These are phyloP conservation scores for Aphis gossypii DNA, from an alignment of 1,140 invertebrate species.

Conservation along the genomic window DNA sequence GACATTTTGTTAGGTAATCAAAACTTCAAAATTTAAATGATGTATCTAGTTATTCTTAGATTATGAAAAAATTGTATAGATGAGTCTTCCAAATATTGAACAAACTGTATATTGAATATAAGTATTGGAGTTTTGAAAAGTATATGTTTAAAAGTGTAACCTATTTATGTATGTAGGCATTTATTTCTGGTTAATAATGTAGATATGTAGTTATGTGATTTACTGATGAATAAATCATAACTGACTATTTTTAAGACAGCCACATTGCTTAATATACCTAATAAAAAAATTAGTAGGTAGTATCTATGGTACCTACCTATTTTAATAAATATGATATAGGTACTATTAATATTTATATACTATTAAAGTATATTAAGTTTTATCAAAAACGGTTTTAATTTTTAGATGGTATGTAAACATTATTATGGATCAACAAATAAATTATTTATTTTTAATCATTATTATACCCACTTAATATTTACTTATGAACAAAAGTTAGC, in stretches of 20 bases:
- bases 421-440: neutral
- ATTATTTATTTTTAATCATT: neutral
- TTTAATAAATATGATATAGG: neutral
- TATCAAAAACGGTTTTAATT: neutral
- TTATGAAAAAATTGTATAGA: neutral
- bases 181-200: neutral
- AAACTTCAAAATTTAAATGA: constrained; percentile 8
- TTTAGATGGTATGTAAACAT: neutral
- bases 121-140: neutral
- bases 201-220: neutral
- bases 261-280: neutral
- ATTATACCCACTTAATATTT: neutral
- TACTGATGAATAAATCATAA: neutral
- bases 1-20: constrained; percentile 16
- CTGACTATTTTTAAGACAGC: neutral
- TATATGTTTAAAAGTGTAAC: neutral
- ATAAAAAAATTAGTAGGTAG: neutral
- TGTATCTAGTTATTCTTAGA: neutral
- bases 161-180: neutral
- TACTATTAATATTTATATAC: neutral
- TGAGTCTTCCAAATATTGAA: neutral
- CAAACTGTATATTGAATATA: neutral
- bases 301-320: neutral
- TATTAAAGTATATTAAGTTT: neutral
- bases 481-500: too few relatives aligned